phyloP scores from a whole-genome alignment of 2,113 vertebrate species.

The Myanophis thanlyinensis region DNA sequence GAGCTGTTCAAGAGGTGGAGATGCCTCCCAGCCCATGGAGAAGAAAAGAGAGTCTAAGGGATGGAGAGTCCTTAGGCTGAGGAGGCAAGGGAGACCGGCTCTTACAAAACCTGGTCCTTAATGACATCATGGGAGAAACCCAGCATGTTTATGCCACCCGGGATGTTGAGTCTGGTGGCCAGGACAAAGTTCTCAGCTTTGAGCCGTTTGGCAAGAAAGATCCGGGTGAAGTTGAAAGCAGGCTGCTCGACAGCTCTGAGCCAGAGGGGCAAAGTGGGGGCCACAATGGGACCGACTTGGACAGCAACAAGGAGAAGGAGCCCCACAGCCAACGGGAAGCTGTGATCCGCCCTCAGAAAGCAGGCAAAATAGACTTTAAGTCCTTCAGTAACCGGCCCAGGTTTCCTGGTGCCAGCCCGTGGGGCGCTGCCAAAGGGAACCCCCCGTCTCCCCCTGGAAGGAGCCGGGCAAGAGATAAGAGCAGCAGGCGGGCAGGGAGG shows the following conservation, averaged over 20 bases:
- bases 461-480: conserved; percentile 73
- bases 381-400: conserved; percentile 78
- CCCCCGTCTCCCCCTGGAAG: conserved; percentile 80
- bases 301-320: conserved; percentile 75
- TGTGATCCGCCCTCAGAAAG: conserved; percentile 83
- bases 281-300: conserved; percentile 60
- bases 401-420: conserved; percentile 74
- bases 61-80: conserved; percentile 60
- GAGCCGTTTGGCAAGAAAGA: conserved; percentile 77
- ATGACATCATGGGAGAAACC: conserved; percentile 89
- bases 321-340: conserved; percentile 84
- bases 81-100: conserved; percentile 71
- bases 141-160: conserved; percentile 78
- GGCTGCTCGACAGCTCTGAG: conserved; percentile 59
- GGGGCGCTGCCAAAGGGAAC: conserved; percentile 76
- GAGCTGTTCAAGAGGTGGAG: not conserved
- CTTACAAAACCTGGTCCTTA: conserved; percentile 54
- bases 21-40: conserved; percentile 25
- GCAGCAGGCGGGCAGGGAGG: conserved; percentile 75
- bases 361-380: conserved; percentile 84
- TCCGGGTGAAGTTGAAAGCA: conserved; percentile 28
- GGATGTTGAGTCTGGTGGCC: conserved; percentile 72
- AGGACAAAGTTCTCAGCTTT: conserved; percentile 73
- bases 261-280: conserved; percentile 61
- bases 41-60: conserved; percentile 70